Evolutionary conservation across 2,888 invertebrate genomes (phyloP), one percentile per base, ranked within the genome.

Genomic region (Cylloceria caligata): DNA sequence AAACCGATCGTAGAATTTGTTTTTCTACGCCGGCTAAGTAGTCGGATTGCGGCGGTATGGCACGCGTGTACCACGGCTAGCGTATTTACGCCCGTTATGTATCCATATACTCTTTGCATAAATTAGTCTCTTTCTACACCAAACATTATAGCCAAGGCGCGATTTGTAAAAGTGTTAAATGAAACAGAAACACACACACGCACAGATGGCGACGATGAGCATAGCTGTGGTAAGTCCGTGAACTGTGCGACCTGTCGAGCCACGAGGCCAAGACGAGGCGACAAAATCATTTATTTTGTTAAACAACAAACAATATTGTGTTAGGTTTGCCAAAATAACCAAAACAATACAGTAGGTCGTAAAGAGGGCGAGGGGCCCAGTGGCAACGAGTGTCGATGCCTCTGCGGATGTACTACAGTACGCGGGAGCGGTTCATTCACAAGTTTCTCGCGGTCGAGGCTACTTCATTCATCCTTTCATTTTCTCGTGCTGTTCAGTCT

Each of bases 261-360:
- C 78, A 52, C 68, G 47, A 75, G 73, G 62, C 76, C 80, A 84
- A 88, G 88, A 86, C 84, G 86, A 88, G 84, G 88, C 89, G 88
- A 90, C 89, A 89, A 89, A 90, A 91, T 90, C 90, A 90, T 91
- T 89, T 92, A 91, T 91, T 91, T 91, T 90, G 90, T 91, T 92
- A 91, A 92, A 91, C 89, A 92, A 91, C 91, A 92, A 89, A 85
- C 86, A 42, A 81, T 92, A 91, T 91, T 91, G 85, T 92, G 90
- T 91, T 91, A 91, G 91, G 91, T 92, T 91, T 90, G 91, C 89
- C 90, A 91, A 90, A 91, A 91, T 91, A 91, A 92, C 88, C 91
- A 92, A 91, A 91, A 91, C 90, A 91, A 90, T 89, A 85, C 57
- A 75, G 62, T 69, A 67, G 60, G 13, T 64, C 57, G 69, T 60